Evolutionary conservation across 2,797 vertebrate genomes (phyloP), one percentile per base, ranked within the genome.

Genomic region (Scarus forsteni): DNA sequence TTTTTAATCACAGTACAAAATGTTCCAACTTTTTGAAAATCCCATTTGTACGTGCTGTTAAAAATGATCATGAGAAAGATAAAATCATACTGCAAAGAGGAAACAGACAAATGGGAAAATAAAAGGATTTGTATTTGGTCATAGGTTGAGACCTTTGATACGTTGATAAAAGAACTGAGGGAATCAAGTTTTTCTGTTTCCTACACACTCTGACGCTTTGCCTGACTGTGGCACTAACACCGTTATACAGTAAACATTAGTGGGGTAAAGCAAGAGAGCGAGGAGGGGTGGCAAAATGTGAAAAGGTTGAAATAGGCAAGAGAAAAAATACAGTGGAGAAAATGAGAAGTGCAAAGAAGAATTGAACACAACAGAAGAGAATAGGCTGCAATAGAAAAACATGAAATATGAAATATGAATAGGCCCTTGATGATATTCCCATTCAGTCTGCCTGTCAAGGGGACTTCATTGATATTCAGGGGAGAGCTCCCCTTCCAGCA

Each of bases 391-490:
- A 89, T 88, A 86, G 80, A 86, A 86, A 87, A 80, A 85, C 78
- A 79, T 81, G 75, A 90, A 88, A 85, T 78, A 76, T 83, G 80
- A 90, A 87, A 90, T 86, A 89, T 89, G 89, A 92, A 90, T 79
- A 83, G 84, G 73, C 73, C 78, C 87, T 88, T 89, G 87, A 89
- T 90, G 87, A 88, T 87, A 85, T 89, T 90, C 84, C 73, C 75
- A 83, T 81, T 90, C 86, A 87, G 81, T 88, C 84, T 87, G 88
- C 81, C 82, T 89, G 87, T 89, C 89, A 90, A 86, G 71, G 80
- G 77, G 79, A 64, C 89, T 83, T 81, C 88, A 91, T 92, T 91
- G 83, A 86, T 88, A 92, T 92, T 88, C 91, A 85, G 77, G 53
- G 70, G 75, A 86, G 83, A 79, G 78, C 75, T 79, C 76, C 73